Evolutionary conservation across 1,140 invertebrate species (phyloP).

Genomic region (Trachelipus rathkii): DNA sequence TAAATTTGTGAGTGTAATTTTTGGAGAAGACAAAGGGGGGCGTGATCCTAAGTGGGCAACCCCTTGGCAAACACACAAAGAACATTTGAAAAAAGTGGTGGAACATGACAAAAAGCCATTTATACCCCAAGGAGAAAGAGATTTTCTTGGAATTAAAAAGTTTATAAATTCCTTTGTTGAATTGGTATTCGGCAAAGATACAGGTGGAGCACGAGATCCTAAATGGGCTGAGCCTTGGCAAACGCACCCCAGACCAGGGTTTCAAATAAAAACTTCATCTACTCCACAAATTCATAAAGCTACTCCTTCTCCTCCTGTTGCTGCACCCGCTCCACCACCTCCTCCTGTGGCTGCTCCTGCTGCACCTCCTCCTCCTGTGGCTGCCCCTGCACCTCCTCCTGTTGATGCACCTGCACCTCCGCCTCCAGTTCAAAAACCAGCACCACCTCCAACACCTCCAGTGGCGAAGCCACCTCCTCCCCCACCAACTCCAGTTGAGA

Average conservation of each 20-base stretch:
- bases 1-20: constrained; percentile 26
- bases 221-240: constrained; percentile 38
- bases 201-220: constrained; percentile 23
- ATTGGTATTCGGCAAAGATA: background rate
- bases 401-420: too few relatives aligned
- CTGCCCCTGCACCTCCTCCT: background rate
- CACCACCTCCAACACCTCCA: background rate
- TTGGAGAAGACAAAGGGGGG: background rate
- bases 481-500: background rate
- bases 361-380: background rate
- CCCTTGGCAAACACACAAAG: constrained; percentile 25
- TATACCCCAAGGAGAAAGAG: background rate
- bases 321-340: constrained; percentile 7
- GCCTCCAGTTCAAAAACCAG: background rate
- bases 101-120: background rate
- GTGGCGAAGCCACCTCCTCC: constrained; percentile 18
- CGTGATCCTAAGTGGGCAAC: constrained; percentile 17
- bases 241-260: constrained; percentile 23
- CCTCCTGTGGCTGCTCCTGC: constrained; percentile 9
- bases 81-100: background rate
- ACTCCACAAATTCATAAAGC: constrained; percentile 27
- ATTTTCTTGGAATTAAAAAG: background rate
- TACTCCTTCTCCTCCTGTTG: constrained; percentile 29
- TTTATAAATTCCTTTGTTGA: background rate
- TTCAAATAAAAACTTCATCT: background rate